Evolutionary conservation across 64 coral and sea anemone genomes (phyloP), one percentile per base, ranked within the genome.

Genomic region (Orbicella faveolata): DNA sequence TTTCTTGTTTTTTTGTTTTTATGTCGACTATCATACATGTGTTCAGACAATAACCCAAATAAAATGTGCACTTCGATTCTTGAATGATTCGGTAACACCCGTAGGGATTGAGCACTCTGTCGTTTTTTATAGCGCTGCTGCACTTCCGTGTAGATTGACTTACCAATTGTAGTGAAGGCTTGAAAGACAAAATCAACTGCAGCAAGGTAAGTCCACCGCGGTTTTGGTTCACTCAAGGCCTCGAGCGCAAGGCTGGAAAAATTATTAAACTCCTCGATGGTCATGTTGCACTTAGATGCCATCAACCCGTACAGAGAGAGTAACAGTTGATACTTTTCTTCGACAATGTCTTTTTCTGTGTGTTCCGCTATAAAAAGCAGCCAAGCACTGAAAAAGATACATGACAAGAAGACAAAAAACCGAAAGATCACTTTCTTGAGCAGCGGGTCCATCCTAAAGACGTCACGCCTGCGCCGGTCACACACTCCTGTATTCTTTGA

Each of bases 121-220:
- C 30, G 30, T 30, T 30, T 30, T 30, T 30, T 30, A 0, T 41
- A 41, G 39, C 2, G 39, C 39, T 41, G 39, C 39, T 41, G 4
- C 39, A 41, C 39, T 41, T 41, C 39, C 39, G 39, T 4, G 11
- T n/a, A 57, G 53, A n/a, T 87, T 55, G 23, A 30, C 66, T 88
- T 36, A 93, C 91, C 91, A 63, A 93, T 93, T 18, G 91, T 93
- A 36, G 91, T 93, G 0, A 93, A 36, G 2, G 91, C 74, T 61
- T 93, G 91, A 88, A 93, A 73, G 34, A 87, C 64, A 39, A 93
- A 93, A 11, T 62, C 53, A 4, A 88, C 6, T 6, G 84, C 34
- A n/a, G 5, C 37, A 14, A 3, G 0, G 75, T 81, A 88, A 19
- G 19, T 93, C 91, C 91, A 93, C 30, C 75, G 19, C 4, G 12